Evolutionary conservation across 2,797 vertebrate genomes (phyloP).

Genomic region (Cynopterus sphinx): DNA sequence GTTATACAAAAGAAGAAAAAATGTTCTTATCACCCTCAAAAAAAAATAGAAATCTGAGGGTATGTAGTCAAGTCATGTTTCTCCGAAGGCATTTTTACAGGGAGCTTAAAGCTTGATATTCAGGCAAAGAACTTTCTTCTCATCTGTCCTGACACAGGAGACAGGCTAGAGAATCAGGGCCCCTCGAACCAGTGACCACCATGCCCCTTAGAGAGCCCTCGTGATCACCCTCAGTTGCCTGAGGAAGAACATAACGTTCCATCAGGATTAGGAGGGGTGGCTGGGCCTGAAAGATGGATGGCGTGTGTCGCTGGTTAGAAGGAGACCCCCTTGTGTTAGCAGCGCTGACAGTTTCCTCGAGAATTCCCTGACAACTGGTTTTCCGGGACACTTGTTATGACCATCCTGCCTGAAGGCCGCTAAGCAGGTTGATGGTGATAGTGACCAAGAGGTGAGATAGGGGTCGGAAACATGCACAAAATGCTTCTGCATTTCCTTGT

Average conservation of each 20-base stretch:
- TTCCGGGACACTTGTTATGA: not conserved
- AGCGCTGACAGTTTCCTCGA: not conserved
- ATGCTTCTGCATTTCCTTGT: not conserved
- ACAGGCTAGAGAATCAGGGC: not conserved
- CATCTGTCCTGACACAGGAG: slow-evolving; percentile 1
- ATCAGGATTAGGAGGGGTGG: not conserved
- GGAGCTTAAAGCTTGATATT: not conserved
- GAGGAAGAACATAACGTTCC: not conserved
- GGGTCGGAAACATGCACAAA: not conserved
- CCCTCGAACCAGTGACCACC: not conserved
- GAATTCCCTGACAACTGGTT: not conserved
- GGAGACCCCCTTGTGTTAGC: not conserved
- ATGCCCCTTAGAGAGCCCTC: not conserved
- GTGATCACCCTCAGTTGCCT: not conserved
- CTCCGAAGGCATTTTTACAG: not conserved
- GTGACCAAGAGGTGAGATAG: not conserved
- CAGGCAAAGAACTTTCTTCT: not conserved
- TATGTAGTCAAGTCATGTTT: not conserved
- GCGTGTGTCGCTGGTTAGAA: not conserved
- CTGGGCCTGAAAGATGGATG: not conserved
- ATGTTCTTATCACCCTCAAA: not conserved
- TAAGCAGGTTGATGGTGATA: not conserved
- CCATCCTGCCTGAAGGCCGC: not conserved
- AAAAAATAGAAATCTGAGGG: not conserved
- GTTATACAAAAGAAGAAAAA: not conserved